These are phyloP conservation scores for Lamellibrachia satsuma DNA, from an alignment of 2,888 invertebrate genomes.

Conservation along the genomic window DNA sequence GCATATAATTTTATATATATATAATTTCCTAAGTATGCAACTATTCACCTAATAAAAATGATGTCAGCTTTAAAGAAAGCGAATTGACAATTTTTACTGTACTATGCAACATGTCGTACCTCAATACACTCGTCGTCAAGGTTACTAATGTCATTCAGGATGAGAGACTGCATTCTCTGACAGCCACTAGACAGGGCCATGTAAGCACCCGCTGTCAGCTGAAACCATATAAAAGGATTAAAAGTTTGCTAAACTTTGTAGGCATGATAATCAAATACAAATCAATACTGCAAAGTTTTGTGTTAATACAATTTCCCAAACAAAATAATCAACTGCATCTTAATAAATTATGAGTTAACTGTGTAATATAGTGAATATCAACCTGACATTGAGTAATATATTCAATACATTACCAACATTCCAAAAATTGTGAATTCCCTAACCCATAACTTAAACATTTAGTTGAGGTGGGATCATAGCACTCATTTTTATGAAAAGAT, in stretches of 20 bases:
- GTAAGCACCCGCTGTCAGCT: conserved; percentile 62
- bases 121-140: conserved; percentile 58
- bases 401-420: background rate
- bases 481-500: too few species aligned
- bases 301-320: too few species aligned
- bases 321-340: background rate
- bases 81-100: background rate
- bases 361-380: background rate
- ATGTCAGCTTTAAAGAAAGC: background rate
- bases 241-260: background rate
- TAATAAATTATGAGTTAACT: background rate
- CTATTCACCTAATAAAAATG: background rate
- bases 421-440: too few species aligned
- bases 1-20: background rate
- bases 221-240: conserved; percentile 25
- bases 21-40: background rate
- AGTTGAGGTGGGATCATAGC: too few species aligned
- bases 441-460: too few species aligned
- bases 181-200: conserved; percentile 56
- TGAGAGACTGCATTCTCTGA: conserved; percentile 53
- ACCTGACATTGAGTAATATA: background rate
- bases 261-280: background rate
- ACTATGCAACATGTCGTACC: conserved; percentile 42
- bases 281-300: background rate
- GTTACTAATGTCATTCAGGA: conserved; percentile 61